Conservation (phyloP, 2,113 vertebrate genomes). For the Saguinus imperator region DNA sequence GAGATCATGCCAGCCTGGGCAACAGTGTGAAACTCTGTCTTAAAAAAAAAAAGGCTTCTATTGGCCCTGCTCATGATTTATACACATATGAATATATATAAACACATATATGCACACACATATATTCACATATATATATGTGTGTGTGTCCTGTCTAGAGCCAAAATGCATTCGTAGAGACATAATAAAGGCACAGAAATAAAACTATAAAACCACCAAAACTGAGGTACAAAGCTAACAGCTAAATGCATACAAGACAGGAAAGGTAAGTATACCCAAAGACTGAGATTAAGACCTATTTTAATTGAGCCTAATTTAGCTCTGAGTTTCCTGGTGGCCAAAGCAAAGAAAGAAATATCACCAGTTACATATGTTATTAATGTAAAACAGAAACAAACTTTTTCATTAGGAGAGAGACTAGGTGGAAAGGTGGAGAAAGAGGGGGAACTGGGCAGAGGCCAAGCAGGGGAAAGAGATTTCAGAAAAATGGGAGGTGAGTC, state of each 20-base stretch:
- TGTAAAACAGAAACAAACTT: not conserved
- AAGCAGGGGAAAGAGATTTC: not conserved
- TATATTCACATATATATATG: not conserved
- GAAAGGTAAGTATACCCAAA: not conserved
- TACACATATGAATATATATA: not conserved
- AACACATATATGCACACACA: not conserved
- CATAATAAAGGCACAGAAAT: not conserved
- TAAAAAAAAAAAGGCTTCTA: too few relatives aligned
- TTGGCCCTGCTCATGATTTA: not conserved
- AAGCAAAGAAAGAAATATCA: slow-evolving; percentile 8
- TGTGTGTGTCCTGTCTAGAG: not conserved
- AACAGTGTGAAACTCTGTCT: too few relatives aligned
- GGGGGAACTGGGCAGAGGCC: not conserved
- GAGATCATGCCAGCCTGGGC: too few relatives aligned
- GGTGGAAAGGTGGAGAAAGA: too few relatives aligned
- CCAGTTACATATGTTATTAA: not conserved
- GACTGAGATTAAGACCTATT: not conserved
- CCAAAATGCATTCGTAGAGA: not conserved
- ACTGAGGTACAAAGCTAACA: not conserved
- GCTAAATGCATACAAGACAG: not conserved
- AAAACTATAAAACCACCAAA: slow-evolving; percentile 8
- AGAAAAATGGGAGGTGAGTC: not conserved
- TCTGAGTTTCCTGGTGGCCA: not conserved
- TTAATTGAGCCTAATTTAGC: not conserved
- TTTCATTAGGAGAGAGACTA: not conserved